phyloP scores from a whole-genome alignment of 2,797 vertebrate genomes.

The Triplophysa yarkandensis region DNA sequence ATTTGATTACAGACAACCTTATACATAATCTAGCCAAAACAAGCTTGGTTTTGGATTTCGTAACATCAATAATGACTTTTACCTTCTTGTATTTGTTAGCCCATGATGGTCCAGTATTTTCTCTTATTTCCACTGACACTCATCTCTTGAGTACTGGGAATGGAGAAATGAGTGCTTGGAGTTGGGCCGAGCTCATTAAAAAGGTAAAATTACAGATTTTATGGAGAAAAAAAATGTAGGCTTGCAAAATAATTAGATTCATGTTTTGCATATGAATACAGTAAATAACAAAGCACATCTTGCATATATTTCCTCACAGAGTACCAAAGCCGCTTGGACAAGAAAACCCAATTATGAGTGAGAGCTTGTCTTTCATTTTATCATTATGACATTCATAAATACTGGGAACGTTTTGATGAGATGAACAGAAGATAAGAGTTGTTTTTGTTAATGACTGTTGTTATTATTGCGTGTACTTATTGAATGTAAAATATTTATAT shows the following conservation, averaged over 20 bases:
- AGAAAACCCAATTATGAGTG: conserved; percentile 83
- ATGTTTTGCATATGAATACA: background rate
- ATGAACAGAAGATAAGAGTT: background rate
- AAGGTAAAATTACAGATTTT: conserved; percentile 69
- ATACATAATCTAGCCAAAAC: background rate
- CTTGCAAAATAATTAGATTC: too few species aligned
- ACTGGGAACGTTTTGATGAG: background rate
- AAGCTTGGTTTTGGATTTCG: background rate
- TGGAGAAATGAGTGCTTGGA: conserved; percentile 87
- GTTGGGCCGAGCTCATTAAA: conserved; percentile 85
- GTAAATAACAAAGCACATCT: background rate
- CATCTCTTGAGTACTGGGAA: conserved; percentile 79
- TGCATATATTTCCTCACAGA: conserved; percentile 67
- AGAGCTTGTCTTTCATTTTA: conserved; percentile 53
- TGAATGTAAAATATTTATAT: conserved; percentile 4
- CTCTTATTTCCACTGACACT: conserved; percentile 78
- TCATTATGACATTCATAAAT: background rate
- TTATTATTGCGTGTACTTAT: conserved; percentile 7
- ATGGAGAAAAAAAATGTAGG: too few species aligned
- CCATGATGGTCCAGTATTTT: conserved; percentile 84
- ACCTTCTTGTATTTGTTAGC: conserved; percentile 66
- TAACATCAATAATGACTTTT: background rate
- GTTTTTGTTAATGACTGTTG: background rate
- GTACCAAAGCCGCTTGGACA: conserved; percentile 80
- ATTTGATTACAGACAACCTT: background rate